Base-by-base conservation (phyloP, 2,888 invertebrate genomes). In the Apamea anceps region DNA sequence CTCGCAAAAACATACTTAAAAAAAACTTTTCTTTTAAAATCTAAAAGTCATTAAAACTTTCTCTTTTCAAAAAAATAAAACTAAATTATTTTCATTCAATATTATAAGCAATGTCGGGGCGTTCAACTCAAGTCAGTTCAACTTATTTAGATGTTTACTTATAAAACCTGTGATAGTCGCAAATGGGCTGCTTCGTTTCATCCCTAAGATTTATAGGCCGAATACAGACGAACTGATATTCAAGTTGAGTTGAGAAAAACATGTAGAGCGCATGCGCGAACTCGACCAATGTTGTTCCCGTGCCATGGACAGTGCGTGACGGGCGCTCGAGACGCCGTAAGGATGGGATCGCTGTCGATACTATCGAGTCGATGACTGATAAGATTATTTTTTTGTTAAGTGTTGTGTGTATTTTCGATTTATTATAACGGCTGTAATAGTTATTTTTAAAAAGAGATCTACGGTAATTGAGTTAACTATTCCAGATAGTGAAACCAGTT, bases 201-300 rank as follows among this genome's bases (percentile, higher is more conserved):
- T 77, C 72, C 78, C 72, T 63, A 87, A 93, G 93, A 95, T 95
- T 95, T 94, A 95, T 95, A 91, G 93, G 87, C 90, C 85, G 89
- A 82, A 90, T 87, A 90, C 87, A 91, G 89, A 91, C 89, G 85
- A 89, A 91, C 91, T 91, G 88, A 92, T 92, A 94, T 93, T 91
- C 91, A 94, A 95, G 94, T 95, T 93, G 92, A 90, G 91, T 95
- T 94, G 92, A 81, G 93, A 95, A 94, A 95, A 96, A 96, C 95
- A 96, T 82, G 88, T 67, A 74, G 57, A 75, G 91, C 96, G 96
- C 96, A 95, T 95, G 96, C 95, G 96, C 89, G 78, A 70, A 60
- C 72, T 81, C 92, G 88, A 91, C 95, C 95, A 95, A 95, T 96
- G 94, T 92, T 91, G 92, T 91, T 88, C 86, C 86, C 62, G 81